These are phyloP conservation scores for Pristionchus maxplancki DNA, from an alignment of 2,888 invertebrate genomes.

Conservation along the genomic window DNA sequence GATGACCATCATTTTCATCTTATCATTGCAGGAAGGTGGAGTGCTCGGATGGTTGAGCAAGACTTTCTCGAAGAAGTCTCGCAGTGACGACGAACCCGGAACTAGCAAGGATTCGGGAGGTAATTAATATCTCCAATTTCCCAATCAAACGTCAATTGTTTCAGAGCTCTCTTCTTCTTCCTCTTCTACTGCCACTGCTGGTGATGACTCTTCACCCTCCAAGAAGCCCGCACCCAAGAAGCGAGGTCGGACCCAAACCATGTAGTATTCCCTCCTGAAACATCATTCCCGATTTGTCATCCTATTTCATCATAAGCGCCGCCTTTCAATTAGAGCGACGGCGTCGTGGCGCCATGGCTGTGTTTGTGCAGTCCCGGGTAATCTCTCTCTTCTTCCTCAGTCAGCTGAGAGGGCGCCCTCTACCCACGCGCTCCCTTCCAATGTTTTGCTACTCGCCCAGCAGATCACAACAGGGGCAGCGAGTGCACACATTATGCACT, in stretches of 20 bases:
- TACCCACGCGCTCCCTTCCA: slow-evolving; percentile 29
- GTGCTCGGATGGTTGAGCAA: slow-evolving; percentile 48
- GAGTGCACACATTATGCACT: neutral
- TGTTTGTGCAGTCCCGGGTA: neutral
- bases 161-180: neutral
- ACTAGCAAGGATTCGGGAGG: slow-evolving; percentile 49
- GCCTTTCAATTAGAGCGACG: neutral
- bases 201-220: neutral
- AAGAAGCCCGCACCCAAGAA: neutral
- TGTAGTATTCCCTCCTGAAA: neutral
- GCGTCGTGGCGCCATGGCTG: neutral
- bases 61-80: slow-evolving; percentile 49
- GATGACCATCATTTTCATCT: too few species aligned
- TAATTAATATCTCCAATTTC: neutral
- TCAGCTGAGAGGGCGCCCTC: slow-evolving; percentile 23
- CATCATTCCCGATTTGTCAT: neutral
- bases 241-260: too few species aligned
- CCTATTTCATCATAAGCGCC: neutral
- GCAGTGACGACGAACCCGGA: neutral
- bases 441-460: neutral
- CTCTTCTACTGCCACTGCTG: neutral
- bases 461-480: neutral
- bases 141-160: neutral
- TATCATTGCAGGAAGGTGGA: slow-evolving; percentile 40
- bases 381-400: neutral